Evolutionary conservation across 1,140 invertebrate genomes (phyloP).

Genomic region (Cherax quadricarinatus): DNA sequence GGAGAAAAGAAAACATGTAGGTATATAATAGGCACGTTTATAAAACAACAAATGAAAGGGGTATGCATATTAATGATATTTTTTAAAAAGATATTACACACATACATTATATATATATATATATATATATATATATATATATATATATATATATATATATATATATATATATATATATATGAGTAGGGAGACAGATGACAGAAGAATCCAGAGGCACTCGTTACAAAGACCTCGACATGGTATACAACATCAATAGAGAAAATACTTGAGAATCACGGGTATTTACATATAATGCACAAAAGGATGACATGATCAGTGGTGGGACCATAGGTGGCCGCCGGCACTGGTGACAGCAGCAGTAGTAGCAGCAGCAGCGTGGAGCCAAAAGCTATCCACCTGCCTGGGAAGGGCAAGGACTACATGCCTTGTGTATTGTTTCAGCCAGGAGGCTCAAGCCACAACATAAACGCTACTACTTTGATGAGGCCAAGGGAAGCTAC

Average conservation of each 20-base stretch:
- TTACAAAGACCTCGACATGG: neutral
- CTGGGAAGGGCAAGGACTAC: neutral
- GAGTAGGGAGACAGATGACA: slow-evolving; percentile 12
- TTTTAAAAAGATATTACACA: slow-evolving; percentile 14
- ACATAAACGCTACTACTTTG: neutral
- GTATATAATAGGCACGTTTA: slow-evolving; percentile 51
- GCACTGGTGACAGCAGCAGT: neutral
- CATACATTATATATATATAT: slow-evolving; percentile 33
- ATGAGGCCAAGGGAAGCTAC: neutral
- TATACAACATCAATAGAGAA: slow-evolving; percentile 18
- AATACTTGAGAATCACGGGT: neutral
- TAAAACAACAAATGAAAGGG: slow-evolving; percentile 35
- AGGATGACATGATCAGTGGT: slow-evolving; percentile 8
- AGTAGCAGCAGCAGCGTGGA: neutral
- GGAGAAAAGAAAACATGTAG: slow-evolving; percentile 67
- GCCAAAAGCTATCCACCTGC: neutral
- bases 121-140: neutral
- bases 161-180: too few species aligned
- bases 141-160: too few species aligned
- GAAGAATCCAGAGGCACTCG: slow-evolving; percentile 11
- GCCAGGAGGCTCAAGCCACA: neutral
- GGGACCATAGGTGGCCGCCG: neutral
- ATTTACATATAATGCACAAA: neutral
- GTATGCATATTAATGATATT: slow-evolving; percentile 52
- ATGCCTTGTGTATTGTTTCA: neutral